Evolutionary conservation across 2,113 vertebrate species (phyloP).

Genomic region (Helogale parvula): DNA sequence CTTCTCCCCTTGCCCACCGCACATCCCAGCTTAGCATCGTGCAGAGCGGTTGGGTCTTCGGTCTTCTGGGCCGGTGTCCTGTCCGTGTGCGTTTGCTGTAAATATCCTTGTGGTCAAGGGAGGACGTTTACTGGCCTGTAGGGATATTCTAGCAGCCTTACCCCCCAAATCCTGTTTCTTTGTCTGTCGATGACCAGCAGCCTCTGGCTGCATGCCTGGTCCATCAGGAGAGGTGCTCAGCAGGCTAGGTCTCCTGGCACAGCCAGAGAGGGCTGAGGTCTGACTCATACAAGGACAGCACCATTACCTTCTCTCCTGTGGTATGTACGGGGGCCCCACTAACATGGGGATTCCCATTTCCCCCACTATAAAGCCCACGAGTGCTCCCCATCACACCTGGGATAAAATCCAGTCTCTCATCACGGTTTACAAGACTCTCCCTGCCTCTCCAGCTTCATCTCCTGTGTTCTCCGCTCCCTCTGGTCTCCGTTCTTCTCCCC

Average conservation of each 20-base stretch:
- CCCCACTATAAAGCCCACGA: not conserved
- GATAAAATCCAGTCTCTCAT: not conserved
- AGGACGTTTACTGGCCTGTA: not conserved
- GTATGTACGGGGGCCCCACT: too few species aligned
- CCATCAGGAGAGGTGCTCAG: not conserved
- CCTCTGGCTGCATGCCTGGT: not conserved
- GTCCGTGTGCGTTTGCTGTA: not conserved
- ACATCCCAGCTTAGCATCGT: fast-evolving
- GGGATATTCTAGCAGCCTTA: not conserved
- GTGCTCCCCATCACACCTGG: not conserved
- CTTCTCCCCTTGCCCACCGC: not conserved
- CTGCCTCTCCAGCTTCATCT: not conserved
- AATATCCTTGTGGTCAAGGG: not conserved
- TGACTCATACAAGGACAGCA: fast-evolving
- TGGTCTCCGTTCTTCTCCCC: not conserved
- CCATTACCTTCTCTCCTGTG: fast-evolving
- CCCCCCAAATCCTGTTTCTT: not conserved
- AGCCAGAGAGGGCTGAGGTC: not conserved
- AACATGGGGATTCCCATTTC: not conserved
- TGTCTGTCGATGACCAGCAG: not conserved
- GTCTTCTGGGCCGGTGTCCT: not conserved
- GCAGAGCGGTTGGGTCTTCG: not conserved
- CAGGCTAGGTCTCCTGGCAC: not conserved
- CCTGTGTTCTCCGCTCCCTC: not conserved
- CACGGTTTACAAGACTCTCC: fast-evolving